A percentile compares a stretch with the other conserved stretches of the same genome.
phyloP scores from a whole-genome alignment of 2,888 invertebrate genomes.

The Perdita meconis region DNA sequence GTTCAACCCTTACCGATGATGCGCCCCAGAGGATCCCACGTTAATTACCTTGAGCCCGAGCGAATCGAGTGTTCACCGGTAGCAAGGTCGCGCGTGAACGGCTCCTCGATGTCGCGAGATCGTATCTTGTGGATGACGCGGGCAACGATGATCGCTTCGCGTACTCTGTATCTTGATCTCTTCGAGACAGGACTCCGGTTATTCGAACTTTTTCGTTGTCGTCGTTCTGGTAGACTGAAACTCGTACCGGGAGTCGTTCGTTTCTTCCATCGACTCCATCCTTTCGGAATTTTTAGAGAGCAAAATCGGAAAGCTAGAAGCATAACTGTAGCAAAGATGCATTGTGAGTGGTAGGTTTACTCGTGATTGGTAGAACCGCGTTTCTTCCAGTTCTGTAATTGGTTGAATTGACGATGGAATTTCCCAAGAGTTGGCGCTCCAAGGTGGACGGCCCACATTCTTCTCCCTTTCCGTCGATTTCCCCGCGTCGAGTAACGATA shows the following conservation, averaged over 20 bases:
- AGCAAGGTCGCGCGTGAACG: slow-evolving; percentile 66
- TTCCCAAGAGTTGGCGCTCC: too few relatives aligned
- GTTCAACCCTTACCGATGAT: not conserved
- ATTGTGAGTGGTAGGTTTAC: too few relatives aligned
- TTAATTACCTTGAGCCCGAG: slow-evolving; percentile 58
- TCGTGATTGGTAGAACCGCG: too few relatives aligned
- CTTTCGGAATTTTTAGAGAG: not conserved
- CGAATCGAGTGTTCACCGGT: slow-evolving; percentile 42
- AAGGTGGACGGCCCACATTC: too few relatives aligned
- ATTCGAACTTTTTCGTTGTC: slow-evolving; percentile 46
- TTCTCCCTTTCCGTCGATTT: too few relatives aligned
- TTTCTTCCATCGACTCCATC: not conserved
- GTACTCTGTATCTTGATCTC: slow-evolving; percentile 57
- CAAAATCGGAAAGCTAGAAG: too few relatives aligned
- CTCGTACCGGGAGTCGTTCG: not conserved
- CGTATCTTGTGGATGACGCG: slow-evolving; percentile 68
- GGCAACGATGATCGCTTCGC: slow-evolving; percentile 62
- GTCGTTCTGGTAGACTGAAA: slow-evolving; percentile 5
- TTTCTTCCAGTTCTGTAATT: too few relatives aligned
- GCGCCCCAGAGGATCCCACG: slow-evolving; percentile 41
- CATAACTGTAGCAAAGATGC: too few relatives aligned
- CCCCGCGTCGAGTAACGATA: too few relatives aligned
- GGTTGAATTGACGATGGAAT: too few relatives aligned
- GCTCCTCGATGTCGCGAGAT: slow-evolving; percentile 69
- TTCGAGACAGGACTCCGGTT: slow-evolving; percentile 49